Evolutionary conservation across 2,113 vertebrate genomes (phyloP), one percentile per base, ranked within the genome.

Genomic region (Salvelinus sp.): DNA sequence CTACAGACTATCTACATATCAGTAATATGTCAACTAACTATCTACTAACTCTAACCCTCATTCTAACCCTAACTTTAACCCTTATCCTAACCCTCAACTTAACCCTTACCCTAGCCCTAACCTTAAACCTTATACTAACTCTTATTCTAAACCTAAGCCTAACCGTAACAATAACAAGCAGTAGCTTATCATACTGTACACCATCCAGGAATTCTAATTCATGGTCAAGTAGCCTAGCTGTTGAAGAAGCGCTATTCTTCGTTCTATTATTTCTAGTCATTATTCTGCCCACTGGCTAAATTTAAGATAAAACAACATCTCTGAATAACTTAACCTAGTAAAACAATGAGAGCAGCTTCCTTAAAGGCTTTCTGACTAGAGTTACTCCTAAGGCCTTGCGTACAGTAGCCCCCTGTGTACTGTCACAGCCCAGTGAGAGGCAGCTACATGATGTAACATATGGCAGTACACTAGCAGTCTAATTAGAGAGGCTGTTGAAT

Each of bases 401-500:
- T 10, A 44, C 38, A 44, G 38, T 44, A 44, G 9, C 38, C 38
- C 9, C 38, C 38, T 44, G 9, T 44, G 9, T 10, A 44, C 38
- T 44, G 38, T 44, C 38, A 2, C 38, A 44, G 38, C 38, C 64
- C 64, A 14, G 22, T 66, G 23, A 16, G 27, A 82, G 80, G 63
- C 25, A n/a, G 3, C 54, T 72, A 83, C 14, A 73, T 48, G 60
- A 73, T 80, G 63, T 6, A 81, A 74, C 82, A 86, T 79, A 80
- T 86, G 87, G 79, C 60, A 48, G 2, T 33, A 14, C 69, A 2
- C 77, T 81, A 81, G 87, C 85, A 2, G 72, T 76, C 72, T 82
- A 83, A 83, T 72, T 77, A 84, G 84, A 86, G 82, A 83, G 78
- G 82, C 69, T 74, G 82, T 70, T 69, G 78, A 85, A 67, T 75